Base-by-base conservation (phyloP, 2,888 invertebrate species). In the Ypsolopha sequella region DNA sequence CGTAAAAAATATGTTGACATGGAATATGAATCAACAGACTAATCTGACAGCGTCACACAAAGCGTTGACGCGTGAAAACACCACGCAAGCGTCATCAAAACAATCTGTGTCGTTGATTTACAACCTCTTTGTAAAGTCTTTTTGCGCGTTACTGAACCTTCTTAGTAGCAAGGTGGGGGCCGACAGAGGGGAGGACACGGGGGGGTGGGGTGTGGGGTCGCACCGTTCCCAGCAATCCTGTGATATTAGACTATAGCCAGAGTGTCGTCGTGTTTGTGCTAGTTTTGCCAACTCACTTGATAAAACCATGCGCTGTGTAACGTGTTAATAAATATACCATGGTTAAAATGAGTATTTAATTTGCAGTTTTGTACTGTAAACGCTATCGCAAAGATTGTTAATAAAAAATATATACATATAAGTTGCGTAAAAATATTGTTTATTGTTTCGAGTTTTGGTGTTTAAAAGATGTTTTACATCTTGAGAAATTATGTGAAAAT, bases 171-270 rank as follows among this genome's bases (percentile, higher is more conserved):
- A 11, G 52, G 53, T 47, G 58, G 58, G 59, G 54, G 59, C 51
- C 54, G 53, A 54, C 55, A 54, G 53, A 54, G 49, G 56, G 54
- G 56, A 55, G 54, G 58, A 55, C 53, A 59, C 54, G 58, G 57
- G 51, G 53, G 58, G 48, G 57, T 55, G 60, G 58, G 60, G 62
- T 60, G 64, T 62, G 67, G 66, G 66, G 70, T 68, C 68, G 79
- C 76, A 68, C 80, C 80, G 82, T 82, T 85, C 84, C 82, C 84
- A 78, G 85, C 77, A 82, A 82, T 80, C 77, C 85, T 86, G 85
- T 86, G 85, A 86, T 86, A 86, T 86, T 86, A 86, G 85, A 80
- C 81, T 86, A 86, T 43, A 48, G 82, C 80, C 79, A 82, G 77
- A 80, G 78, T 82, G 49, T 49, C 39, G 80, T 84, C 76, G 85